A percentile compares a stretch with the other conserved stretches of the same genome.
phyloP scores from a whole-genome alignment of 2,888 invertebrate species.

The Rambutsinella grinnellia region DNA sequence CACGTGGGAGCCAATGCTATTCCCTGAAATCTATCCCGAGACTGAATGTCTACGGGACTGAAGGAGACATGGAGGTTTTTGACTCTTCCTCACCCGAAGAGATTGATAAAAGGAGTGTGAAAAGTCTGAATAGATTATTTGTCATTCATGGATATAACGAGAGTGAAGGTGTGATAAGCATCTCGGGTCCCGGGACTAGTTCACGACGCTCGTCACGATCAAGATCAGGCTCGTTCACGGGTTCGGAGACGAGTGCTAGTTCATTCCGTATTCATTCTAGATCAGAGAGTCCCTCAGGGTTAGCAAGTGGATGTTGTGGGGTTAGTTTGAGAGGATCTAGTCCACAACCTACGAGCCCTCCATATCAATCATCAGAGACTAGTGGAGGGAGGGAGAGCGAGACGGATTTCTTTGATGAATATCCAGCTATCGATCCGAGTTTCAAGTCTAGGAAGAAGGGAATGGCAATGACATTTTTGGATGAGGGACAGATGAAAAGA shows the following conservation, averaged over 20 bases:
- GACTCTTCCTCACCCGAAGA: slow-evolving; percentile 27
- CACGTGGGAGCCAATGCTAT: slow-evolving; percentile 29
- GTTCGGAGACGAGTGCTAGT: slow-evolving; percentile 52
- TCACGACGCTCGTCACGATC: slow-evolving; percentile 59
- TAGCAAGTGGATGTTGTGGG: slow-evolving; percentile 60
- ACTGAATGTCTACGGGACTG: slow-evolving; percentile 56
- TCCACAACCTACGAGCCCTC: slow-evolving; percentile 61
- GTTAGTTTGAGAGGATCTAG: slow-evolving; percentile 54
- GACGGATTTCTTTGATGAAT: too few relatives aligned
- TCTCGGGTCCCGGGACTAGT: slow-evolving; percentile 57
- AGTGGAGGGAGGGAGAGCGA: background rate
- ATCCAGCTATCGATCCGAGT: slow-evolving; percentile 25
- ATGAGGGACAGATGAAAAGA: slow-evolving; percentile 15
- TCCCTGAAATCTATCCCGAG: slow-evolving; percentile 48
- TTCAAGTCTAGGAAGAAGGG: slow-evolving; percentile 10
- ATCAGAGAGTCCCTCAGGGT: slow-evolving; percentile 35
- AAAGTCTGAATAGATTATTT: slow-evolving; percentile 49
- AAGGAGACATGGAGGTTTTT: slow-evolving; percentile 38
- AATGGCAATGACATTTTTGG: background rate
- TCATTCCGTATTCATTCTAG: slow-evolving; percentile 62
- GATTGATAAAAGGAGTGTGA: slow-evolving; percentile 23
- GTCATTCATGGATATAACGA: slow-evolving; percentile 58
- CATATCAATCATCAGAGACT: slow-evolving; percentile 49
- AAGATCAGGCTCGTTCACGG: slow-evolving; percentile 53
- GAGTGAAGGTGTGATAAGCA: slow-evolving; percentile 53